These are phyloP conservation scores for Taenaris catops DNA, from an alignment of 2,888 invertebrate genomes.

Conservation along the genomic window DNA sequence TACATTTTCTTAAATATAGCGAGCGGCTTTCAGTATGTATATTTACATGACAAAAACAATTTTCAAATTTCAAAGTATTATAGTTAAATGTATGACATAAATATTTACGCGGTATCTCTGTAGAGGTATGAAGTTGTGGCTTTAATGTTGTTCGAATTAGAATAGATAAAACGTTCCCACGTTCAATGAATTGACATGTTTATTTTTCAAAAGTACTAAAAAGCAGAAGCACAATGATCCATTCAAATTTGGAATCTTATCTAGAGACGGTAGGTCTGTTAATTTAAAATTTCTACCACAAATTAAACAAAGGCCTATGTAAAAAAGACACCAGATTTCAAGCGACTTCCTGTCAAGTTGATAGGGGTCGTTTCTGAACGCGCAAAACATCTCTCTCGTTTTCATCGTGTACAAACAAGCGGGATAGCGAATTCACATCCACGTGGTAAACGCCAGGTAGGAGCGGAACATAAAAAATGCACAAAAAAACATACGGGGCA, in stretches of 20 bases:
- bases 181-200: constrained; percentile 29
- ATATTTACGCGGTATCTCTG: no score
- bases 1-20: no score
- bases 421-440: constrained; percentile 53
- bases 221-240: constrained; percentile 52
- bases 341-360: constrained; percentile 65
- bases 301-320: constrained; percentile 57
- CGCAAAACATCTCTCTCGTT: constrained; percentile 53
- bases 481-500: constrained; percentile 57
- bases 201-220: constrained; percentile 40
- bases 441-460: constrained; percentile 68
- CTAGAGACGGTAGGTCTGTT: constrained; percentile 53
- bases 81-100: no score
- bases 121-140: no score
- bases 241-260: constrained; percentile 51
- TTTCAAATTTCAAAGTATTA: no score
- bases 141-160: no score
- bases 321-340: constrained; percentile 74
- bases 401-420: constrained; percentile 31
- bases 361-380: constrained; percentile 47
- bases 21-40: no score
- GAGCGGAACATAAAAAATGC: constrained; percentile 65
- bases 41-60: no score
- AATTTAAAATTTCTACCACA: constrained; percentile 54
- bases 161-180: constrained; percentile 28